A percentile compares a stretch with the other conserved stretches of the same genome.
Conservation (phyloP, 2,113 vertebrate genomes). For the Apaloderma vittatum region DNA sequence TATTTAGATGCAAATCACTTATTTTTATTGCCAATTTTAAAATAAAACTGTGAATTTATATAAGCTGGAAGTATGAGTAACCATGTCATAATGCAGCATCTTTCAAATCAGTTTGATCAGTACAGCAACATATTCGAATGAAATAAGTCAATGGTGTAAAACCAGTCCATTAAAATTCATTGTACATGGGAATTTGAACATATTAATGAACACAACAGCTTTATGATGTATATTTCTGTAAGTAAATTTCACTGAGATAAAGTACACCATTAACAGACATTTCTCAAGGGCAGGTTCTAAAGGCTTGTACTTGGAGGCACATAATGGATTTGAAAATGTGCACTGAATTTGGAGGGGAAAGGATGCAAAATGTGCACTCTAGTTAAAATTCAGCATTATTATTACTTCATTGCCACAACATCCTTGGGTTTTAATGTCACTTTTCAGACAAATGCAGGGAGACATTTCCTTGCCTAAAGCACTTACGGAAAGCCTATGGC, state of each 20-base stretch:
- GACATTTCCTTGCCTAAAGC: conserved; percentile 26
- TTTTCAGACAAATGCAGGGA: conserved; percentile 18
- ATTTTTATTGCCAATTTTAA: background rate
- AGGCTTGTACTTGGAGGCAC: background rate
- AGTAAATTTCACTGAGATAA: conserved; percentile 16
- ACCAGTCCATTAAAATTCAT: background rate
- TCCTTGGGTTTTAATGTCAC: background rate
- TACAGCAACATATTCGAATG: background rate
- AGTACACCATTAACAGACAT: background rate
- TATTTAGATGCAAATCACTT: background rate
- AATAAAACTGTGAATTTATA: background rate
- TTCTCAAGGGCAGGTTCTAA: conserved; percentile 9
- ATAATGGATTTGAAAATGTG: background rate
- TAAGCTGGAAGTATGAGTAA: background rate
- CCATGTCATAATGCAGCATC: background rate
- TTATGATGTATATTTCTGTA: background rate
- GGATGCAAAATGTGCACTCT: background rate
- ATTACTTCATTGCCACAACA: background rate
- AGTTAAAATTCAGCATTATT: conserved; percentile 12
- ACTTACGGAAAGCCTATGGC: background rate
- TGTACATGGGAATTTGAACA: background rate
- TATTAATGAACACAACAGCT: background rate
- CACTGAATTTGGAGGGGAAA: background rate
- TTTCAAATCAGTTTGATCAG: background rate
- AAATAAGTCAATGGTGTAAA: background rate